These are phyloP conservation scores for Dolomedes plantarius DNA, from an alignment of 2,888 invertebrate genomes.

Conservation along the genomic window DNA sequence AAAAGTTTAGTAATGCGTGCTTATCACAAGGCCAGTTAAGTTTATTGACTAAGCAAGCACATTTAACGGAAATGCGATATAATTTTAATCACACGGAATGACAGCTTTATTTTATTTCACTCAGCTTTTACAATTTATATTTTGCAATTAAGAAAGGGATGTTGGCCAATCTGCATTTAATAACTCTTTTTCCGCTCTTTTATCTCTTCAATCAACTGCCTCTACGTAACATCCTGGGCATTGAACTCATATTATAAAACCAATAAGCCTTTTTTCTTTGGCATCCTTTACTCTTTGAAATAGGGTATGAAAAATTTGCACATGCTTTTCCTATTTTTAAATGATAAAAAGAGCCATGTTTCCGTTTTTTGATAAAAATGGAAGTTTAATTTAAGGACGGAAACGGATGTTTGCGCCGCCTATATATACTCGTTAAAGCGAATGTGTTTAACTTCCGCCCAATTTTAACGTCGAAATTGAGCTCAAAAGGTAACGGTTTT, in stretches of 20 bases:
- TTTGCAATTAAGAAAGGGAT: conserved; percentile 12
- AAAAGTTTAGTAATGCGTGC: too few relatives aligned
- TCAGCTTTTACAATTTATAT: not conserved
- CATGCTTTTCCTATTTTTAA: conserved; percentile 21
- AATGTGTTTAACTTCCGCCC: conserved; percentile 68
- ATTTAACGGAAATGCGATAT: too few relatives aligned
- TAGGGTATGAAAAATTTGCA: not conserved
- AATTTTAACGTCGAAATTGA: conserved; percentile 65
- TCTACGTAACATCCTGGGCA: conserved; percentile 14
- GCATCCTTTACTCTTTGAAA: conserved; percentile 12
- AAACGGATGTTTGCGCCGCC: conserved; percentile 65
- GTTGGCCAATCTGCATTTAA: conserved; percentile 18
- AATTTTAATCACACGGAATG: not conserved
- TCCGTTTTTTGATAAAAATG: conserved; percentile 52
- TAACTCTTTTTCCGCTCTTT: conserved; percentile 6
- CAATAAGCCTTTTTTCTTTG: not conserved
- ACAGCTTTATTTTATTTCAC: not conserved
- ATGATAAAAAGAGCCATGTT: conserved; percentile 36
- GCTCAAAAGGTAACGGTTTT: conserved; percentile 56
- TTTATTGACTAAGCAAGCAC: too few relatives aligned
- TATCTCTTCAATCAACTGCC: conserved; percentile 7
- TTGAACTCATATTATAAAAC: conserved; percentile 7
- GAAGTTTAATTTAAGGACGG: conserved; percentile 69
- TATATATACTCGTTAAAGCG: conserved; percentile 63
- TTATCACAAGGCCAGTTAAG: too few relatives aligned